Base-by-base conservation (phyloP, 2,797 vertebrate genomes). In the Cossypha polioptera region DNA sequence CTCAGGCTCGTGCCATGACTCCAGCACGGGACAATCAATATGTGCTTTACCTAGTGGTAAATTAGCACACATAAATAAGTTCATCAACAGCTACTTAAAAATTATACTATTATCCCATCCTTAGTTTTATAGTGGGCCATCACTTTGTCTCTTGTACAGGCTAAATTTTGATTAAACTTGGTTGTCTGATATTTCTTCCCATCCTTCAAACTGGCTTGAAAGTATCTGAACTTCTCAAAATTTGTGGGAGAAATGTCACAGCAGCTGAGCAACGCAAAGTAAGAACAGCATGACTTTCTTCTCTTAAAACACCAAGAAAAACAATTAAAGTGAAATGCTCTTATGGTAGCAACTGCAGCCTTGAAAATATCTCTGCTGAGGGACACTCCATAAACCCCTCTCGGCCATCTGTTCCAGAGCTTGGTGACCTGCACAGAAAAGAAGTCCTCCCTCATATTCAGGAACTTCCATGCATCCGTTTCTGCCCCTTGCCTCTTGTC, bases 1-100 rank as follows among this genome's bases (percentile, higher is more conserved):
- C 40, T 31, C 28, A 68, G 0, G 4, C 2, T 2, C 0, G 1
- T 9, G 40, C 26, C 31, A 19, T 4, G 43, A 53, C 40, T 53
- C 33, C 8, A 3, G 24, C n/a, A 61, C 57, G 20, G 36, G n/a
- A 38, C 31, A 47, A n/a, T 9, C 38, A 81, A 10, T 8, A 31
- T 2, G 10, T 29, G 16, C 16, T 63, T 88, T 47, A 45, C 18
- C 36, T 29, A 10, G 4, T 36, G 31, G 31, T 35, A 24, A 65
- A n/a, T 42, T 38, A 82, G 43, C 31, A 65, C 17, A 47, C 11
- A 5, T 0, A 26, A 4, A 4, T 1, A 40, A 4, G 4, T 28
- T 63, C 31, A 45, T 1, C 2, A 11, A 13, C 15, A 35, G 50
- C 47, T 69, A 21, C 55, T 89, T 24, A 45, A 63, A 61, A 92